Evolutionary conservation across 2,888 invertebrate genomes (phyloP).

Genomic region (Synanthedon vespiformis): DNA sequence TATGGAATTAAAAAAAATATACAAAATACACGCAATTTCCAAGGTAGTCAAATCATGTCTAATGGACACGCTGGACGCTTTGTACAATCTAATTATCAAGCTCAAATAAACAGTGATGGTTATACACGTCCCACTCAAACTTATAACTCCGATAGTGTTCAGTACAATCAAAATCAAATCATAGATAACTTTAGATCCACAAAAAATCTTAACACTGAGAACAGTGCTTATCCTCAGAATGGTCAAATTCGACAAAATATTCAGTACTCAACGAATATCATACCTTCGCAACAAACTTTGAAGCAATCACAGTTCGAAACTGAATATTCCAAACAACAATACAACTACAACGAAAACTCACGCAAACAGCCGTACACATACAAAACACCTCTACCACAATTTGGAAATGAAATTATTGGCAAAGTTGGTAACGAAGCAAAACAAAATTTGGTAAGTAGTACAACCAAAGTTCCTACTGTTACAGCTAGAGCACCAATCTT

Average conservation of each 20-base stretch:
- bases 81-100: conserved; percentile 14
- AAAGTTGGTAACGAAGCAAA: conserved; percentile 33
- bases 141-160: conserved; percentile 11
- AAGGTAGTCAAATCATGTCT: conserved; percentile 17
- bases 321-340: conserved; percentile 31
- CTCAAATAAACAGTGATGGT: conserved; percentile 13
- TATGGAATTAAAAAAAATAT: conserved; percentile 19
- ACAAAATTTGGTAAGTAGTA: conserved; percentile 56
- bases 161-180: conserved; percentile 22
- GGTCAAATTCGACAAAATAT: conserved; percentile 22
- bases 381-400: conserved; percentile 20
- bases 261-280: conserved; percentile 26
- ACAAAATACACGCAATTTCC: conserved; percentile 19
- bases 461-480: conserved; percentile 31
- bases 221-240: conserved; percentile 15
- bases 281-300: conserved; percentile 14
- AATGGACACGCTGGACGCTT: conserved; percentile 30
- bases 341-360: conserved; percentile 19
- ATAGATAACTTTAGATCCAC: conserved; percentile 11
- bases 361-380: conserved; percentile 32
- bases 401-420: conserved; percentile 23
- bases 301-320: conserved; percentile 23
- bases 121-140: conserved; percentile 21
- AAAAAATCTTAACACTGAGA: conserved; percentile 15
- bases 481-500: conserved; percentile 50